Percentiles rank a stretch among this genome's conserved stretches.
Evolutionary conservation across 1,140 invertebrate genomes (phyloP).

Genomic region (Brachionus rubens): DNA sequence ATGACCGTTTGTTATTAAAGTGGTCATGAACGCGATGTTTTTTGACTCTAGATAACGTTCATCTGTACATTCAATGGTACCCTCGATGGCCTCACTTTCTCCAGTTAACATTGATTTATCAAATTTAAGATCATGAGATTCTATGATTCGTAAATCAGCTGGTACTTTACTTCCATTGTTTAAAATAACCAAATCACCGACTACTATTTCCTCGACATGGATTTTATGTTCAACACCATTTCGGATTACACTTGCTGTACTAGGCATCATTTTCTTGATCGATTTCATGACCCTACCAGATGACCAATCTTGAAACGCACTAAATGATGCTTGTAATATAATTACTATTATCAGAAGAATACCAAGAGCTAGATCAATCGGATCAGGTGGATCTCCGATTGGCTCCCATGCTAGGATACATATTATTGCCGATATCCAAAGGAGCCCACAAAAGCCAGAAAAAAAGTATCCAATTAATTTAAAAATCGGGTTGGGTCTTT

Average conservation of each 20-base stretch:
- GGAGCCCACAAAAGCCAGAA: slow-evolving; percentile 4
- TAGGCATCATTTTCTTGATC: slow-evolving; percentile 31
- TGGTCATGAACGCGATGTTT: slow-evolving; percentile 14
- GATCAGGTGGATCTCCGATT: slow-evolving; percentile 12
- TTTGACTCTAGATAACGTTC: slow-evolving; percentile 9
- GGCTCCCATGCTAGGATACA: slow-evolving; percentile 31
- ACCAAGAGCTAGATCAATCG: not conserved
- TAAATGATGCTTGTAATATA: slow-evolving; percentile 25
- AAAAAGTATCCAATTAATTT: slow-evolving; percentile 31
- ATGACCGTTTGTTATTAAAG: slow-evolving; percentile 3
- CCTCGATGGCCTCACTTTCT: slow-evolving; percentile 29
- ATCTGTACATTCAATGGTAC: slow-evolving; percentile 17
- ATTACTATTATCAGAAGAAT: slow-evolving; percentile 3
- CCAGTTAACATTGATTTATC: slow-evolving; percentile 33
- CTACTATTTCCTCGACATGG: slow-evolving; percentile 87
- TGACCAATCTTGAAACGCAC: slow-evolving; percentile 36
- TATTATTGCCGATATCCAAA: slow-evolving; percentile 25
- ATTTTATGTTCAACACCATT: slow-evolving; percentile 56
- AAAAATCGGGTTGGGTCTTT: not conserved
- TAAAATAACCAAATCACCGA: slow-evolving; percentile 88
- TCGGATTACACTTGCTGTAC: slow-evolving; percentile 74
- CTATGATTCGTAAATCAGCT: slow-evolving; percentile 83
- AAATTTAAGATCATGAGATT: slow-evolving; percentile 64
- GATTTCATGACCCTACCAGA: slow-evolving; percentile 32
- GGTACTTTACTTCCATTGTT: slow-evolving; percentile 92